These are phyloP conservation scores for Hirudo medicinalis DNA, from an alignment of 1,140 invertebrate species.

Conservation along the genomic window DNA sequence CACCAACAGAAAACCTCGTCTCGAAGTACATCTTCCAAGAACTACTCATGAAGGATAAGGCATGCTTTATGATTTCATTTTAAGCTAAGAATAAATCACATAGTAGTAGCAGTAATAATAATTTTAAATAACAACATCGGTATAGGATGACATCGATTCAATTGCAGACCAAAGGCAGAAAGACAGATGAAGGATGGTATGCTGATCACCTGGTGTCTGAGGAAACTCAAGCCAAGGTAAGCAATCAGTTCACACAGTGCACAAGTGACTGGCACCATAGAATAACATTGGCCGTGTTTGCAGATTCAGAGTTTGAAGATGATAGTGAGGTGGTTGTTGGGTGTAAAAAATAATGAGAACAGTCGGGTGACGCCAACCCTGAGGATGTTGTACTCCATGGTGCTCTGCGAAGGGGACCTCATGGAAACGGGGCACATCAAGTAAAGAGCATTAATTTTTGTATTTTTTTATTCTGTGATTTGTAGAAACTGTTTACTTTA, in stretches of 20 bases:
- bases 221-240: conserved; percentile 76
- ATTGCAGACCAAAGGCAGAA: conserved; percentile 29
- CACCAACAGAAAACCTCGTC: conserved; percentile 79
- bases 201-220: conserved; percentile 70
- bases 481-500: neutral
- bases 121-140: too few species aligned
- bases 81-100: neutral
- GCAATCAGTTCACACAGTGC: neutral
- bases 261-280: neutral
- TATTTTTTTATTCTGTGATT: too few species aligned
- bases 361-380: conserved; percentile 85
- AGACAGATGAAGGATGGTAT: conserved; percentile 59
- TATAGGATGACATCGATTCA: neutral
- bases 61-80: conserved; percentile 21
- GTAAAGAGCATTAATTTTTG: conserved; percentile 34
- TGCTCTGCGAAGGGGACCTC: conserved; percentile 74
- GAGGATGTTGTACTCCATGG: conserved; percentile 74
- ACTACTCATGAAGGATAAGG: conserved; percentile 67
- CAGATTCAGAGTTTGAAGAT: conserved; percentile 76
- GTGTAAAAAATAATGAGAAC: conserved; percentile 65
- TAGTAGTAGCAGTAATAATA: too few species aligned
- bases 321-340: conserved; percentile 86
- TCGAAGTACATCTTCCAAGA: conserved; percentile 90
- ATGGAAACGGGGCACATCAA: conserved; percentile 47
- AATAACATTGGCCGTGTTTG: neutral